Conservation (phyloP, 2,888 invertebrate species). For the Andrena marginata region DNA sequence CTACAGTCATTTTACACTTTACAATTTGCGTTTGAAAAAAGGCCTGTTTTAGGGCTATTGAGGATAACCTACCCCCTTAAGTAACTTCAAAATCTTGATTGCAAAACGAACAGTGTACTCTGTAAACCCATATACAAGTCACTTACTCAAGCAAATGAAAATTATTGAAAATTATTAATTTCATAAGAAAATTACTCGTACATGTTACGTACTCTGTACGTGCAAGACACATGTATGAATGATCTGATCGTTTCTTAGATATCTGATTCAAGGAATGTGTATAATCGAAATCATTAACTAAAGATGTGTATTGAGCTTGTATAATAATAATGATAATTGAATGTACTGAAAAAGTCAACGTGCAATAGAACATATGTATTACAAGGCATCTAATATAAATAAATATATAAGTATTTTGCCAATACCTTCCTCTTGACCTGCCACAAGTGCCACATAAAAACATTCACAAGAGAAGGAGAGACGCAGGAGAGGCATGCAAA, state of each 20-base stretch:
- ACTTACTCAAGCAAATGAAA: slow-evolving; percentile 10
- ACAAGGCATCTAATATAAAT: slow-evolving; percentile 81
- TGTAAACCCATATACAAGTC: slow-evolving; percentile 1
- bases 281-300: slow-evolving; percentile 7
- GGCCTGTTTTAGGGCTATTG: no score
- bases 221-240: neutral
- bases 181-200: slow-evolving; percentile 9
- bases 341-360: slow-evolving; percentile 42
- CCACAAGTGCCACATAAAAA: slow-evolving; percentile 90
- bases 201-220: slow-evolving; percentile 7
- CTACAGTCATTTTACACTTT: no score
- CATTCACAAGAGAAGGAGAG: slow-evolving; percentile 90
- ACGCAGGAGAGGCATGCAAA: slow-evolving; percentile 89
- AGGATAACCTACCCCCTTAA: no score
- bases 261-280: neutral
- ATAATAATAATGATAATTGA: slow-evolving; percentile 22
- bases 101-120: slow-evolving; percentile 19
- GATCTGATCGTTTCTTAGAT: neutral
- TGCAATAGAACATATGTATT: slow-evolving; percentile 66
- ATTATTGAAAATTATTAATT: slow-evolving; percentile 2
- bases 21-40: no score
- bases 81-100: slow-evolving; percentile 6
- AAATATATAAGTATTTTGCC: slow-evolving; percentile 84
- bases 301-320: slow-evolving; percentile 14
- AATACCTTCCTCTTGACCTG: slow-evolving; percentile 90